Evolutionary conservation across 2,113 vertebrate species (phyloP), one percentile per base, ranked within the genome.

Genomic region (Tupaia chinensis): DNA sequence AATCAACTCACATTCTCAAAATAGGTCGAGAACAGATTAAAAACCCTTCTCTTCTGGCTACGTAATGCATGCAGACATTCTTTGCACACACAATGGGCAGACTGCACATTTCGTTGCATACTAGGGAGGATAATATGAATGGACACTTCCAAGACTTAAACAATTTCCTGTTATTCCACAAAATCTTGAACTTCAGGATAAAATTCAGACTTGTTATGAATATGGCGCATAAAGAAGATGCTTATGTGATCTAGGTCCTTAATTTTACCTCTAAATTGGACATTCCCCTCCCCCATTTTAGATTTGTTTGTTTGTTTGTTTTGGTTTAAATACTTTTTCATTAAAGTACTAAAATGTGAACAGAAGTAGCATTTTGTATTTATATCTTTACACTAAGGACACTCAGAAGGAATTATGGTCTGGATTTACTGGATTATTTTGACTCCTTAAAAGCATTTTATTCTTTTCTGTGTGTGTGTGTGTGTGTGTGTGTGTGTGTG

Each of bases 1-100:
- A 87, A 92, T 83, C 69, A 34, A 73, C 23, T 58, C 63, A 73
- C 20, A 65, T 69, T 87, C 44, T 79, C 17, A 20, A 61, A 87
- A 54, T 66, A 69, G 7, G 1, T 82, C 61, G 73, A 63, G 1
- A 81, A 34, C 70, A 73, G 20, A 7, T 93, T 84, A 95, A 65
- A 17, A 95, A n/a, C 1, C 22, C 54, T 92, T 68, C 74, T 5
- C 3, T 78, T 70, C 58, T 85, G 23, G 32, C 5, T 10, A 69
- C 29, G 16, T n/a, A 85, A 54, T 54, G 3, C 10, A 44, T 34
- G 3, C 25, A 53, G 32, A n/a, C 73, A 44, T 66, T n/a, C 1
- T 63, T 20, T 25, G 87, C 32, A 58, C 79, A n/a, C 9, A 56
- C 14, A 89, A 63, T n/a, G 69, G 5, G 7, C 60, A 69, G 20